phyloP scores from a whole-genome alignment of 2,113 vertebrate genomes.

The Marmota monax region DNA sequence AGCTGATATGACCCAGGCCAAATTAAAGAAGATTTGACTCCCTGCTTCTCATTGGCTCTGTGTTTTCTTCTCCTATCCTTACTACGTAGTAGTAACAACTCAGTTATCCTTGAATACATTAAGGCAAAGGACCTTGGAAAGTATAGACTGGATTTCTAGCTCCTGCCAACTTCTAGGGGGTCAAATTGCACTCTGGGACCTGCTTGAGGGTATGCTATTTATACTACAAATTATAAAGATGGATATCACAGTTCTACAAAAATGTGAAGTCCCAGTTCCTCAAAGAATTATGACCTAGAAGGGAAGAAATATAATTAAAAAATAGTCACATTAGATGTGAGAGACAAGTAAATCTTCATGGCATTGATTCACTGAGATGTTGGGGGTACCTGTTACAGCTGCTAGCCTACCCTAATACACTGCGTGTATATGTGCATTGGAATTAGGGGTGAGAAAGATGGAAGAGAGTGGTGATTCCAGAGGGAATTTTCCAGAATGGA shows the following conservation, averaged over 20 bases:
- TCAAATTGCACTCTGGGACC: neutral
- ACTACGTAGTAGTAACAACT: neutral
- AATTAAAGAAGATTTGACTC: neutral
- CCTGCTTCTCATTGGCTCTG: neutral
- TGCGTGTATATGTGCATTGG: neutral
- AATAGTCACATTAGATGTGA: neutral
- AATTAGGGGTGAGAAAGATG: neutral
- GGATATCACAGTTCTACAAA: neutral
- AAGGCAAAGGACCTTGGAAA: neutral
- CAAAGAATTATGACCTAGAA: constrained; percentile 21
- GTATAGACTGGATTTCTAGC: neutral
- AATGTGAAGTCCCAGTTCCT: neutral
- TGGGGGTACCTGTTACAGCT: neutral
- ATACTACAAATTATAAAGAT: neutral
- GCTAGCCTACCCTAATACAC: neutral
- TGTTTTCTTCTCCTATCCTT: neutral
- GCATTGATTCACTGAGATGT: neutral
- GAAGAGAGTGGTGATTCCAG: neutral
- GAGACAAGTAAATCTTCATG: neutral
- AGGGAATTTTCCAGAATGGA: neutral
- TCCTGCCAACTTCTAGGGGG: neutral
- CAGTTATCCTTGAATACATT: neutral
- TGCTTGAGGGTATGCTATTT: neutral
- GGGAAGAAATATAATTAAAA: neutral
- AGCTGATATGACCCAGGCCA: neutral